A percentile compares a stretch with the other conserved stretches of the same genome.
These are phyloP conservation scores for Pantherophis alleghaniensis DNA, from an alignment of 2,797 vertebrate species.

Conservation along the genomic window DNA sequence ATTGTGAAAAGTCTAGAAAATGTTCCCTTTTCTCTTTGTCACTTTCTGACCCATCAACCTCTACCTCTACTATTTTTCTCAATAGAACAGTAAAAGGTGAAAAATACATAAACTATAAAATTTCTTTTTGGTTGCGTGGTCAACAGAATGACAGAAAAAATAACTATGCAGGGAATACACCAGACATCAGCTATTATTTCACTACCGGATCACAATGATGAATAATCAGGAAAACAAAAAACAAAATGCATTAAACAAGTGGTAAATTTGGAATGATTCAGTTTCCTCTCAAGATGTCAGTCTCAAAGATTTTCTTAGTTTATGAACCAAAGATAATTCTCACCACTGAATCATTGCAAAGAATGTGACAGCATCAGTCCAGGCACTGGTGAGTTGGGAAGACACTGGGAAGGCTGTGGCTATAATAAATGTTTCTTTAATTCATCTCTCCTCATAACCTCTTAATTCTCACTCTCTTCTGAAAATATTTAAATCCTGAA, in stretches of 20 bases:
- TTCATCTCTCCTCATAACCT: neutral
- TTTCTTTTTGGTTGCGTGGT: neutral
- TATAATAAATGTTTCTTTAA: neutral
- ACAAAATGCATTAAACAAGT: neutral
- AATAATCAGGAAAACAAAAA: neutral
- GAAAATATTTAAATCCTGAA: conserved; percentile 34
- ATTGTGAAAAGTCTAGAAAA: neutral
- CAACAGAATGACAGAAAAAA: neutral
- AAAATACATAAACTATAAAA: neutral
- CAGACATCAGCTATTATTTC: neutral
- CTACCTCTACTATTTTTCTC: neutral
- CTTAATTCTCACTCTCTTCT: neutral
- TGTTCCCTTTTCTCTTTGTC: too few relatives aligned
- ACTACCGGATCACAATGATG: neutral
- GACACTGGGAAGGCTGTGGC: neutral
- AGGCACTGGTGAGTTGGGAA: neutral
- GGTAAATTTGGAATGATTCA: neutral
- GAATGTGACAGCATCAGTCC: neutral
- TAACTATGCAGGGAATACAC: neutral
- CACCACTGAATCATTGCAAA: neutral
- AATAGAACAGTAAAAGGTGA: neutral
- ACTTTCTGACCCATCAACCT: neutral
- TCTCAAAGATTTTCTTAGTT: neutral
- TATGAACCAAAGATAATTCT: neutral
- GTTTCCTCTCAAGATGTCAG: neutral